Conservation (phyloP, 1,140 invertebrate genomes). For the Drosophila sturtevanti region DNA sequence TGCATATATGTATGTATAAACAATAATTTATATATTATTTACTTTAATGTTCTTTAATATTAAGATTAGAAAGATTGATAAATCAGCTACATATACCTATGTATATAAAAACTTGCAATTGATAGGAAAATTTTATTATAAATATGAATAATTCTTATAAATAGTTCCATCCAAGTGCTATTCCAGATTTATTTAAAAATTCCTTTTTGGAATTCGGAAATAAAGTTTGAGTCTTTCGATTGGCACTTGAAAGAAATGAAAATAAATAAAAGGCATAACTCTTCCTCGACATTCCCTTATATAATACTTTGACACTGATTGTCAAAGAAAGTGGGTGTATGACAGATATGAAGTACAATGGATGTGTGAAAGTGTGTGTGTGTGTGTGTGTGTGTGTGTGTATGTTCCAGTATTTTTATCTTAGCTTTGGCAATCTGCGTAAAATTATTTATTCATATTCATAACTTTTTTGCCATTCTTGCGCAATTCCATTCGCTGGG, state of each 20-base stretch:
- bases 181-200: too few species aligned
- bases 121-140: too few species aligned
- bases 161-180: too few species aligned
- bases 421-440: constrained; percentile 77
- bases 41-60: too few species aligned
- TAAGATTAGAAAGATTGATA: too few species aligned
- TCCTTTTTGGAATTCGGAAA: neutral
- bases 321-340: constrained; percentile 43
- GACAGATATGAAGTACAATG: constrained; percentile 20
- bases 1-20: too few species aligned
- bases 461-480: constrained; percentile 66
- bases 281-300: neutral
- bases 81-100: too few species aligned
- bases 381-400: constrained; percentile 16
- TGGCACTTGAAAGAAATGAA: neutral
- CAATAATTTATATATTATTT: too few species aligned
- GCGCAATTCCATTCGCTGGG: constrained; percentile 52
- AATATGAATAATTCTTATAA: too few species aligned
- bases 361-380: constrained; percentile 18
- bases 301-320: constrained; percentile 45
- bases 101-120: too few species aligned
- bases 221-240: neutral
- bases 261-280: neutral
- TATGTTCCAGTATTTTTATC: constrained; percentile 58
- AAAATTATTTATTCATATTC: constrained; percentile 80